Conservation (phyloP, 2,888 invertebrate species). For the Tenthredo distinguenda region DNA sequence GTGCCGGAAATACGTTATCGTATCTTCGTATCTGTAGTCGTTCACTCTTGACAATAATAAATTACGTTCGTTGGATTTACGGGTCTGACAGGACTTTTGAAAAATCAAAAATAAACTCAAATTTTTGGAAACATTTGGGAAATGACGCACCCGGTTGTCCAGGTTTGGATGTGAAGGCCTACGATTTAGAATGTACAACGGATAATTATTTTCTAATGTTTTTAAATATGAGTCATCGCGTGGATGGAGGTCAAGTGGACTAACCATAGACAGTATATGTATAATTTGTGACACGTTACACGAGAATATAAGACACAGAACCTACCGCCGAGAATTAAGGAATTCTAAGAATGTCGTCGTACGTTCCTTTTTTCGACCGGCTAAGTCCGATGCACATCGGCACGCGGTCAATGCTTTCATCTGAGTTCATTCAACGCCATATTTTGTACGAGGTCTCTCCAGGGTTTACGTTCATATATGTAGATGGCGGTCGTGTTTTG, state of each 20-base stretch:
- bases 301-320: background rate
- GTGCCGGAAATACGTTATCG: background rate
- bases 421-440: slow-evolving; percentile 45
- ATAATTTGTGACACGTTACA: background rate
- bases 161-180: background rate
- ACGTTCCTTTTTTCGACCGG: slow-evolving; percentile 21
- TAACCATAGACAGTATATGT: background rate
- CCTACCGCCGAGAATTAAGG: background rate
- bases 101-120: background rate
- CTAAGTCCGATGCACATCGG: slow-evolving; percentile 22
- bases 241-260: background rate
- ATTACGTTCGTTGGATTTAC: background rate
- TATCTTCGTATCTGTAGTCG: background rate
- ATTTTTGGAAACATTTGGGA: background rate
- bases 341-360: slow-evolving; percentile 25
- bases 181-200: background rate
- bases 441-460: background rate
- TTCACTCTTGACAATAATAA: background rate
- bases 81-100: background rate
- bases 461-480: background rate
- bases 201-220: slow-evolving; percentile 13
- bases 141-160: background rate
- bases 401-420: slow-evolving; percentile 37
- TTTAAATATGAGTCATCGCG: background rate
- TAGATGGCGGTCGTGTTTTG: background rate